phyloP scores from a whole-genome alignment of 2,888 invertebrate species.

The Erebia aethiops region DNA sequence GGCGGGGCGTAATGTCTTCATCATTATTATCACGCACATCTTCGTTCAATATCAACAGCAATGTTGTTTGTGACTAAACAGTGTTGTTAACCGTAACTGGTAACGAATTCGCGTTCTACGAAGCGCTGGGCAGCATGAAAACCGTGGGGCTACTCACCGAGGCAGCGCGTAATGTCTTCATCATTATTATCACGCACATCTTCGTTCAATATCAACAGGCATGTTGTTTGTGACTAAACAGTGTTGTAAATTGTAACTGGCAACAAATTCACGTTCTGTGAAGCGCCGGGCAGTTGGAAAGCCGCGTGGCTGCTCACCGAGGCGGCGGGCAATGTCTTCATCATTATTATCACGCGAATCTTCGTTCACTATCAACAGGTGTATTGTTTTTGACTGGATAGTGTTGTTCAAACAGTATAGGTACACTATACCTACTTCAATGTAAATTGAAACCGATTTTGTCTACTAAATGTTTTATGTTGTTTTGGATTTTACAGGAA shows the following conservation, averaged over 20 bases:
- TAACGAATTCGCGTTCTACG: conserved; percentile 93
- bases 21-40: conserved; percentile 88
- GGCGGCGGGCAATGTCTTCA: conserved; percentile 92
- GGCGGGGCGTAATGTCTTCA: conserved; percentile 92
- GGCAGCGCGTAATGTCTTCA: conserved; percentile 92
- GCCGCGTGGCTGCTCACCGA: conserved; percentile 93
- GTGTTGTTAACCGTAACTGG: conserved; percentile 86
- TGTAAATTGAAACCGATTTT: too few relatives aligned
- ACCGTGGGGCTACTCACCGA: conserved; percentile 92
- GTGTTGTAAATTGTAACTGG: conserved; percentile 86
- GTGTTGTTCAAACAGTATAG: too few relatives aligned
- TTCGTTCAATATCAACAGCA: conserved; percentile 87
- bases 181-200: conserved; percentile 88
- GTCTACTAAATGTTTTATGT: too few relatives aligned
- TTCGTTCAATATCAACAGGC: conserved; percentile 87
- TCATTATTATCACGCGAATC: conserved; percentile 88
- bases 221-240: conserved; percentile 42
- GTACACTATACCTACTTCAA: too few relatives aligned
- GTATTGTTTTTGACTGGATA: conserved; percentile 42
- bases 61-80: conserved; percentile 41
- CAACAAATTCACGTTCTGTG: conserved; percentile 93
- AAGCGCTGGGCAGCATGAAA: conserved; percentile 94
- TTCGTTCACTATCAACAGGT: conserved; percentile 87
- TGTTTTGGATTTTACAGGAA: conserved; percentile 80
- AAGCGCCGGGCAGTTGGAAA: conserved; percentile 94